phyloP scores from a whole-genome alignment of 2,888 invertebrate species.

The Myopa testacea region DNA sequence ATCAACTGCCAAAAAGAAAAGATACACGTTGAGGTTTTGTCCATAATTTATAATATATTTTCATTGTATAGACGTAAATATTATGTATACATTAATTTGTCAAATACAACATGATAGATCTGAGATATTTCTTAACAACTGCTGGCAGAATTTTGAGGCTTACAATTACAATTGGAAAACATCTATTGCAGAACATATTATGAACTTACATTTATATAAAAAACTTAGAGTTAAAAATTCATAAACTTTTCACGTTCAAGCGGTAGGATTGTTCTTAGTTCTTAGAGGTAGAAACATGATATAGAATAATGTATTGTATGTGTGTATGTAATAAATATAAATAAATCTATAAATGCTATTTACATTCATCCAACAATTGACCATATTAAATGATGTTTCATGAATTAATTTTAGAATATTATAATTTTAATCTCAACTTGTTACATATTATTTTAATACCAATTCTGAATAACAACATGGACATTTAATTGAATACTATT shows the following conservation, averaged over 20 bases:
- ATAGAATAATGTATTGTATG: background rate
- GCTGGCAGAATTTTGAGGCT: conserved; percentile 4
- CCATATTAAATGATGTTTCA: background rate
- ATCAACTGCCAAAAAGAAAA: background rate
- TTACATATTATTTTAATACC: background rate
- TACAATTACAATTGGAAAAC: background rate
- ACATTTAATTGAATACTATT: too few species aligned
- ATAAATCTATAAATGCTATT: conserved; percentile 18
- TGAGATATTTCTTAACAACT: background rate
- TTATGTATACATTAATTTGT: background rate
- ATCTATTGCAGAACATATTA: conserved; percentile 20
- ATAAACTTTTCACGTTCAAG: conserved; percentile 11
- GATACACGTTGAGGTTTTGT: background rate
- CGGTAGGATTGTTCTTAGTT: conserved; percentile 16
- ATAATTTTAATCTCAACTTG: background rate
- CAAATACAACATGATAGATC: background rate
- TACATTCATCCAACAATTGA: conserved; percentile 27
- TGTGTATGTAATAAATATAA: conserved; percentile 14
- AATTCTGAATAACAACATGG: background rate
- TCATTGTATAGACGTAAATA: background rate
- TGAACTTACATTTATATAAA: conserved; percentile 16
- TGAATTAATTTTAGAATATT: background rate
- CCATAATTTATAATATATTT: conserved; percentile 5
- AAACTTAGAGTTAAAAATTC: background rate
- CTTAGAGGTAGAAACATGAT: conserved; percentile 27